Evolutionary conservation across 35 echinoderm and acorn worm species (phyloP).

Genomic region (Heliocidaris tuberculata): DNA sequence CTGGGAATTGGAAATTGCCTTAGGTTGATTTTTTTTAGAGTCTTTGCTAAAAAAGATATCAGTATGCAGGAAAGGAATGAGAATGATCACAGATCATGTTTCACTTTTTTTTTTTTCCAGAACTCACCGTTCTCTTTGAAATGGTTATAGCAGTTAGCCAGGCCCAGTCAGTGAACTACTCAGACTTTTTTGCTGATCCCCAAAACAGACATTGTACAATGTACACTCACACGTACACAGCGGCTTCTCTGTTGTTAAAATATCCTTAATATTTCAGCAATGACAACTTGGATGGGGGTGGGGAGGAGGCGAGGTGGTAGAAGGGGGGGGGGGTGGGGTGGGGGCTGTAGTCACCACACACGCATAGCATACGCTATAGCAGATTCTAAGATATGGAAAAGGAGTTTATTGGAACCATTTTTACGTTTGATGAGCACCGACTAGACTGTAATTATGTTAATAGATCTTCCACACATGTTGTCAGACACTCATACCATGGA

Average conservation of each 20-base stretch:
- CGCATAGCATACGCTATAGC: background rate
- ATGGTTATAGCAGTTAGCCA: background rate
- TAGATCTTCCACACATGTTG: background rate
- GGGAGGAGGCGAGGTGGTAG: too few species aligned
- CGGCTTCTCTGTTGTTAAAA: background rate
- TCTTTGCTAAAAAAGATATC: too few species aligned
- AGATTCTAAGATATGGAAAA: background rate
- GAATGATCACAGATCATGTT: background rate
- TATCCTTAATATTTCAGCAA: background rate
- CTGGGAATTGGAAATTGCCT: too few species aligned
- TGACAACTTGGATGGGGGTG: background rate
- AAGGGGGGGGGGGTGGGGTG: background rate
- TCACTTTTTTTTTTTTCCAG: background rate
- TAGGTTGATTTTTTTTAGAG: too few species aligned
- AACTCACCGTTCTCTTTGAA: background rate
- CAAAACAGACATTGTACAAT: background rate
- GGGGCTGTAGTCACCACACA: too few species aligned
- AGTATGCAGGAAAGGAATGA: too few species aligned
- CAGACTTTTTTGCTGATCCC: background rate
- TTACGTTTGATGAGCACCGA: background rate
- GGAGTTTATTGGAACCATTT: background rate
- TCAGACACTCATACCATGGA: background rate
- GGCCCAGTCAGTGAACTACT: background rate
- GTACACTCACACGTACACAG: background rate
- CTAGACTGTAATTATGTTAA: background rate